phyloP scores from a whole-genome alignment of 2,888 invertebrate genomes.

The Strigamia maritima region DNA sequence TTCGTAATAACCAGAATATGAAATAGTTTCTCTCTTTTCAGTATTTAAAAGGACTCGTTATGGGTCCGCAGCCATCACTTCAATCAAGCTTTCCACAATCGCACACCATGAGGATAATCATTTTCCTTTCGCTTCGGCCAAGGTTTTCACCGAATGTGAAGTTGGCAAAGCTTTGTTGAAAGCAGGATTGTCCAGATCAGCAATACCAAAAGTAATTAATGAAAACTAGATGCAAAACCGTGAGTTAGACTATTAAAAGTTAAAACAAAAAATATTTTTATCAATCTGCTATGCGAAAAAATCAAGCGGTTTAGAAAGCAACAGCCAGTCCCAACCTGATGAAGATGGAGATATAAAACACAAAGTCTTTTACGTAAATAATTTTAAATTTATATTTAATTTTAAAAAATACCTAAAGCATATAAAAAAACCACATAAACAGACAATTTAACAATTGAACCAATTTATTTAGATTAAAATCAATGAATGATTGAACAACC shows the following conservation, averaged over 20 bases:
- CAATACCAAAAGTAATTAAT: neutral
- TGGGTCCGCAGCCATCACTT: neutral
- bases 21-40: too few relatives aligned
- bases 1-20: too few relatives aligned
- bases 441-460: too few relatives aligned
- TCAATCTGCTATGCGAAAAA: neutral
- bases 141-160: neutral
- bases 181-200: neutral
- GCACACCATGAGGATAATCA: neutral
- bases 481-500: too few relatives aligned
- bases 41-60: too few relatives aligned
- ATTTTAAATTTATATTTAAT: neutral
- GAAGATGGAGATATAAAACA: neutral
- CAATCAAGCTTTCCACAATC: neutral
- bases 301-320: neutral
- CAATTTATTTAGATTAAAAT: too few relatives aligned
- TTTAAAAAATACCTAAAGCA: too few relatives aligned
- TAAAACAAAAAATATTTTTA: neutral
- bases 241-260: too few relatives aligned
- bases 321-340: neutral
- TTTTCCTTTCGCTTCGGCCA: neutral
- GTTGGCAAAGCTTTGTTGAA: neutral
- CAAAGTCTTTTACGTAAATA: neutral
- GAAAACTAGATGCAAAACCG: too few relatives aligned
- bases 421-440: too few relatives aligned